Base-by-base conservation (phyloP, 1,140 invertebrate species). In the Gryllus bimaculatus region DNA sequence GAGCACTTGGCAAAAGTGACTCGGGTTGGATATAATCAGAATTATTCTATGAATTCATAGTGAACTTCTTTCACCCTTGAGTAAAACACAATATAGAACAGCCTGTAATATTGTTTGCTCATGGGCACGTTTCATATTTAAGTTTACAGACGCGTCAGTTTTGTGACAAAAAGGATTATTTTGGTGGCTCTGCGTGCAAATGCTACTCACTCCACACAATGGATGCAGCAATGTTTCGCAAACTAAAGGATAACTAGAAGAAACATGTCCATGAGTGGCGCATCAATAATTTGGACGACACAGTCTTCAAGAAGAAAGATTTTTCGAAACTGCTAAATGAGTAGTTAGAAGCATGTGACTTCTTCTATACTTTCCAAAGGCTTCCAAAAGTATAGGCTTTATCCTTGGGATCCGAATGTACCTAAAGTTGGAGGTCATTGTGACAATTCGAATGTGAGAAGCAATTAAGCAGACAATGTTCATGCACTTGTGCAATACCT, bases 141-240 rank as follows among this genome's bases (percentile, higher is more conserved):
- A 83, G 85, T 8, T 77, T 85, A 49, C 80, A 84, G 73, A 47
- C 85, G 8, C 84, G 83, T 78, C 26, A 83, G 78, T 85, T 86
- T 77, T 87, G 86, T 81, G 75, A 81, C 47, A 76, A 84, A 77
- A 82, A 86, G 81, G 15, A 84, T 87, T 39, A 84, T 87, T 79
- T 80, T 87, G 73, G 84, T 85, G 54, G 83, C 84, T 18, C 81
- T 87, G 13, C 83, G 82, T 8, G 84, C 86, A 4, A 87, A 86
- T 81, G 81, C 85, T 10, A 86, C 86, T 10, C 86, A 87, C 79
- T 87, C 54, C 85, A 86, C 78, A 85, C 85, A n/a, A 83, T 84
- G 18, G 84, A 86, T 80, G 84, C 87, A 2, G 82, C 81, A 39
- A 82, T 86, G 8, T 87, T 86, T 77, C 80, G 80, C 78, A 82